Evolutionary conservation across 2,888 invertebrate genomes (phyloP).

Genomic region (Drosophila basisetae): DNA sequence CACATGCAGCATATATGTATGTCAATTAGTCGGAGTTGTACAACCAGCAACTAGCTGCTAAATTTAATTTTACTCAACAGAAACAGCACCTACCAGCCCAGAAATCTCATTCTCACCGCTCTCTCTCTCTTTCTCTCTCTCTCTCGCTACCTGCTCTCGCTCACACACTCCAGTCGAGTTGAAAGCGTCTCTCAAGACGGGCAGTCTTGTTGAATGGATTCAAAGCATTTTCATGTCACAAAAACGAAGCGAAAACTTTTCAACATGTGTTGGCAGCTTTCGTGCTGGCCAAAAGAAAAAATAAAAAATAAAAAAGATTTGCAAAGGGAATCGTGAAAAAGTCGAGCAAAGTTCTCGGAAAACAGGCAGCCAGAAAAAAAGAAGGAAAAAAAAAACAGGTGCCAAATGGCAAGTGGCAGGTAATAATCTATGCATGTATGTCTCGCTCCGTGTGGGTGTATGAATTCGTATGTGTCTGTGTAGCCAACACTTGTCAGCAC

Average conservation of each 20-base stretch:
- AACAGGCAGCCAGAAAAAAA: slow-evolving; percentile 14
- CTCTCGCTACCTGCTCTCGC: neutral
- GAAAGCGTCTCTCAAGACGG: slow-evolving; percentile 10
- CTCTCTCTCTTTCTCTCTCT: neutral
- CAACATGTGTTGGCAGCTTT: slow-evolving; percentile 79
- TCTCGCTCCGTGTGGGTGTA: slow-evolving; percentile 24
- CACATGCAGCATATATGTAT: slow-evolving; percentile 76
- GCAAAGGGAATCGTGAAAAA: slow-evolving; percentile 60
- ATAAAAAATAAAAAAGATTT: slow-evolving; percentile 19
- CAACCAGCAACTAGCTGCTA: slow-evolving; percentile 72
- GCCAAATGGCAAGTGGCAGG: slow-evolving; percentile 82
- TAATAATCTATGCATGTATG: slow-evolving; percentile 80
- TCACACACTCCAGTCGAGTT: neutral
- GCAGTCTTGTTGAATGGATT: slow-evolving; percentile 71
- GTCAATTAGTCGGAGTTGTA: slow-evolving; percentile 69
- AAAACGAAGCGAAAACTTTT: slow-evolving; percentile 77
- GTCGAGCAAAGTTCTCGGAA: slow-evolving; percentile 64
- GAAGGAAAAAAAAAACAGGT: slow-evolving; percentile 52
- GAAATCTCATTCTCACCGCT: neutral
- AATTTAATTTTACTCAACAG: slow-evolving; percentile 71
- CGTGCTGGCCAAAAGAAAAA: slow-evolving; percentile 40
- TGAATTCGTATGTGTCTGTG: slow-evolving; percentile 6
- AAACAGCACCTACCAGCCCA: slow-evolving; percentile 3
- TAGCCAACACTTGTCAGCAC: slow-evolving; percentile 77
- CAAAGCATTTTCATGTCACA: slow-evolving; percentile 79